Percentiles rank a stretch among this genome's conserved stretches.
phyloP scores from a whole-genome alignment of 2,888 invertebrate genomes.

The Rhyacophila evoluta region DNA sequence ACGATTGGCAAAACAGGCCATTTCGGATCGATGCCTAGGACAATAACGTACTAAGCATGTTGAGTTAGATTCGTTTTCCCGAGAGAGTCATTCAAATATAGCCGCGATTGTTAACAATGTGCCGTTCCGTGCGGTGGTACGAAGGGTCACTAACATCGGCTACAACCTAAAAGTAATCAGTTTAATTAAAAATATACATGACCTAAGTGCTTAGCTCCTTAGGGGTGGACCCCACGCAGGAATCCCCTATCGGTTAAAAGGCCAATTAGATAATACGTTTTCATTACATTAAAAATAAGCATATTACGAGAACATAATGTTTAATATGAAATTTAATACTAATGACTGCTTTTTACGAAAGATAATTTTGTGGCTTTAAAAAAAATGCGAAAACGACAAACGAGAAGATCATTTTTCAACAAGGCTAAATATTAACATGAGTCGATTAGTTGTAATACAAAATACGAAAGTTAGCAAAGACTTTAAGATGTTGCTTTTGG shows the following conservation, averaged over 20 bases:
- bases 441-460: too few relatives aligned
- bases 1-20: too few relatives aligned
- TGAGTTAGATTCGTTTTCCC: not conserved
- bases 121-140: not conserved
- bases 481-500: too few relatives aligned
- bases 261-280: not conserved
- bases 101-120: not conserved
- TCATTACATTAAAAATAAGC: not conserved
- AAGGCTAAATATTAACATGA: too few relatives aligned
- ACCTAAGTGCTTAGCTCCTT: not conserved
- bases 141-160: not conserved
- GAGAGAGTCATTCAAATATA: not conserved
- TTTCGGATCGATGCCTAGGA: not conserved
- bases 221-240: not conserved
- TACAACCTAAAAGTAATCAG: not conserved
- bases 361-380: too few relatives aligned
- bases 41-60: not conserved
- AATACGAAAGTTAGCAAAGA: too few relatives aligned
- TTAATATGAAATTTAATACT: not conserved
- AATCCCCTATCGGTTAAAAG: not conserved
- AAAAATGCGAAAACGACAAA: too few relatives aligned
- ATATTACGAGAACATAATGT: not conserved
- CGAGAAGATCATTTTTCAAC: too few relatives aligned
- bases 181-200: constrained; percentile 7
- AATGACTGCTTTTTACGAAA: too few relatives aligned